Conservation (phyloP, 2,113 vertebrate species). For the Cervus canadensis region DNA sequence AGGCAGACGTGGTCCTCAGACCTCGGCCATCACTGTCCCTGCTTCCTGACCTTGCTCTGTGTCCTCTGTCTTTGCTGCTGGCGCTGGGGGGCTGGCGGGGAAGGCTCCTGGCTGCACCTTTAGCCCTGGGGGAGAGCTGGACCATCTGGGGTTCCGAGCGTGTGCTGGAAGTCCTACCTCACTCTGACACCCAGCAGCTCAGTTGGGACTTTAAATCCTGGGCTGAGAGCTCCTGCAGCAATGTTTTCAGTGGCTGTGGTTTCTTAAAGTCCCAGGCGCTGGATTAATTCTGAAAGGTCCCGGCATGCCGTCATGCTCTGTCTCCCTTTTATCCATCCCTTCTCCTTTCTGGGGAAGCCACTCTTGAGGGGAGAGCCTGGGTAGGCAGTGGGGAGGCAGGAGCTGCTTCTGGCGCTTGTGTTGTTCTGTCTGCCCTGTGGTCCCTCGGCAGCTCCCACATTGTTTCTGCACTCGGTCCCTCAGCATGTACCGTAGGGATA, state of each 20-base stretch:
- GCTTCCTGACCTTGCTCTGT: background rate
- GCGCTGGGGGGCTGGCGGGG: background rate
- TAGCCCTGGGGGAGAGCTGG: background rate
- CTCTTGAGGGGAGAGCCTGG: background rate
- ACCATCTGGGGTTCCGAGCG: fast-evolving
- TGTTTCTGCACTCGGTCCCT: background rate
- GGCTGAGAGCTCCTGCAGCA: background rate
- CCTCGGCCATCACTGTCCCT: background rate
- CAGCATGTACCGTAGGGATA: no score
- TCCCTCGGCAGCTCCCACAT: fast-evolving
- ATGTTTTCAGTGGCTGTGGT: fast-evolving
- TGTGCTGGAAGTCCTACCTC: background rate
- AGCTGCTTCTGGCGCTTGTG: fast-evolving
- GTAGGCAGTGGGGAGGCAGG: no score
- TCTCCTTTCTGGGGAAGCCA: background rate
- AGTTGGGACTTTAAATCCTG: background rate
- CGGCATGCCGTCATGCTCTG: fast-evolving
- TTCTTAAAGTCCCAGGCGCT: background rate
- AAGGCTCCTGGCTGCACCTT: background rate
- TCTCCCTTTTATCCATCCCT: background rate
- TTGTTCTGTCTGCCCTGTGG: fast-evolving
- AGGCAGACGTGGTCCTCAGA: background rate
- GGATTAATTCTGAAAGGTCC: background rate
- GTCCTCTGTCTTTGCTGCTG: background rate
- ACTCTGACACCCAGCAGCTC: background rate